Conservation (phyloP, 2,113 vertebrate genomes). For the Thamnaconus septentrionalis region DNA sequence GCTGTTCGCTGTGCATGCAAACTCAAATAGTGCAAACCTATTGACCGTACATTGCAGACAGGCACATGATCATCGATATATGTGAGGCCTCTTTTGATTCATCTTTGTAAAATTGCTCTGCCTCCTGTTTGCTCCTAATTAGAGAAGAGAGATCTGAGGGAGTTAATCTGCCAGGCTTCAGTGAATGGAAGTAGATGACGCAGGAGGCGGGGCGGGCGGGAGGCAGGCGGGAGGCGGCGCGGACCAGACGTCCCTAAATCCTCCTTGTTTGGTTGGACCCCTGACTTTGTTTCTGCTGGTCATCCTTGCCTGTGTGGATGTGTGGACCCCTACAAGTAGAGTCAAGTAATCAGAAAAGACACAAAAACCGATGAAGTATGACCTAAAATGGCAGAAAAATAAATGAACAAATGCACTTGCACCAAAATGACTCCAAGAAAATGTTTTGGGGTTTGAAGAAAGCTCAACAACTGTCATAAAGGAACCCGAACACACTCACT, state of each 20-base stretch:
- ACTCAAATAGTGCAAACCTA: too few species aligned
- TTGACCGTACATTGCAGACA: too few species aligned
- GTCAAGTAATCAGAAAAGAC: too few species aligned
- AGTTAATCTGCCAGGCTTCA: slow-evolving; percentile 60
- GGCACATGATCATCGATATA: too few species aligned
- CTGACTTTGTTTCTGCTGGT: slow-evolving; percentile 28
- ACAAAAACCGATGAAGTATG: neutral
- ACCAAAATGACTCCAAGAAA: neutral
- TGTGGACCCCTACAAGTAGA: neutral
- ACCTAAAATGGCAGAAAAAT: neutral
- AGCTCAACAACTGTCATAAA: neutral
- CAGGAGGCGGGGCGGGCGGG: slow-evolving; percentile 8
- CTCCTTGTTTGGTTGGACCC: slow-evolving; percentile 51
- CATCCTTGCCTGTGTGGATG: slow-evolving; percentile 1
- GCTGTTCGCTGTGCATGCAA: too few species aligned
- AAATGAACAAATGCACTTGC: neutral
- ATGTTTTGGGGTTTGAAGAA: neutral
- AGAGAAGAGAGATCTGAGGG: slow-evolving; percentile 47
- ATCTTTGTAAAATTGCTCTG: slow-evolving; percentile 19
- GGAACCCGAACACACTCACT: neutral
- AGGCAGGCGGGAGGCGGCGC: slow-evolving; percentile 16
- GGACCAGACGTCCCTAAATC: slow-evolving; percentile 41
- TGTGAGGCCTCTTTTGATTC: slow-evolving; percentile 9
- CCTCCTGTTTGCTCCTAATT: slow-evolving; percentile 51
- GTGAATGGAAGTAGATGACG: slow-evolving; percentile 46